phyloP scores from a whole-genome alignment of 2,797 vertebrate species.

The Betta splendens region DNA sequence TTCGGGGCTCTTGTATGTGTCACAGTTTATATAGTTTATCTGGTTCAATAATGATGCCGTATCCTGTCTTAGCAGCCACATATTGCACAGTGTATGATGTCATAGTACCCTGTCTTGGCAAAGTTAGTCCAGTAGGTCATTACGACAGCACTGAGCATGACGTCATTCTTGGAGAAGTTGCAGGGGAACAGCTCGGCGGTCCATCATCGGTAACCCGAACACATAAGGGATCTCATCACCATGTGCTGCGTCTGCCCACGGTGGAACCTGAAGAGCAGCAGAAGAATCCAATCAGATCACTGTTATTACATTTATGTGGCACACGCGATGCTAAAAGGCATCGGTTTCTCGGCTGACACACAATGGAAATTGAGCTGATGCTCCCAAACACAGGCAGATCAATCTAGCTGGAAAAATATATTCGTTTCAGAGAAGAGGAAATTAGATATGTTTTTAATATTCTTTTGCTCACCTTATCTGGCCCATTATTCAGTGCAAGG shows the following conservation, averaged over 20 bases:
- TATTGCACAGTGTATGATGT: neutral
- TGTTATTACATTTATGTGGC: constrained; percentile 35
- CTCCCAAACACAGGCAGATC: constrained; percentile 15
- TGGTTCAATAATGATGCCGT: no score
- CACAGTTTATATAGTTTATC: no score
- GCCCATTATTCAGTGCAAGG: constrained; percentile 31
- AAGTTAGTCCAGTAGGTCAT: constrained; percentile 99
- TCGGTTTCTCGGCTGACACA: constrained; percentile 19
- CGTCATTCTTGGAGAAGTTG: constrained; percentile 99
- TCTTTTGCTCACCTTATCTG: constrained; percentile 21
- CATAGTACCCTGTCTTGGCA: constrained; percentile 95
- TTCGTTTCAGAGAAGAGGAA: constrained; percentile 7
- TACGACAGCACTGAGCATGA: constrained; percentile 98
- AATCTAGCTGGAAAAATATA: constrained; percentile 14
- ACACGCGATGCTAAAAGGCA: constrained; percentile 26
- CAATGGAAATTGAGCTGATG: constrained; percentile 3
- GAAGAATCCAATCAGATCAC: constrained; percentile 39
- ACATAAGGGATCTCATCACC: constrained; percentile 99
- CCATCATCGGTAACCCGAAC: constrained; percentile 98
- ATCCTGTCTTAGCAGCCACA: no score
- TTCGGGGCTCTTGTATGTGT: no score
- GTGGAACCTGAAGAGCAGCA: constrained; percentile 83
- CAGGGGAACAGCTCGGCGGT: constrained; percentile 98
- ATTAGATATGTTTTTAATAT: constrained; percentile 14
- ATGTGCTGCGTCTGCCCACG: constrained; percentile 97